Evolutionary conservation across 1,140 invertebrate species (phyloP).

Genomic region (Chironomus striatipennis): DNA sequence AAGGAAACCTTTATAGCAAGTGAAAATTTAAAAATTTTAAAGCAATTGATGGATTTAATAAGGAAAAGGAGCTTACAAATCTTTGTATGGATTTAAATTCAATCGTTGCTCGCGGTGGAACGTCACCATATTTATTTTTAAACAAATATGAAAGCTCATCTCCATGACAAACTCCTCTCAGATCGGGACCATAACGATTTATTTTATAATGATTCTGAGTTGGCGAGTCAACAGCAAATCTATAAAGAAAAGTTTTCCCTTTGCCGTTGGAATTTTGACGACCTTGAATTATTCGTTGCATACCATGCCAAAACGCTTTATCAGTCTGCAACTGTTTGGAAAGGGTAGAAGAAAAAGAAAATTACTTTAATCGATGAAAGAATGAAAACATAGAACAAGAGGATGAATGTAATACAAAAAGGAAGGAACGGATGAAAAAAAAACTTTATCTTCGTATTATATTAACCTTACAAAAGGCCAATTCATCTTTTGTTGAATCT

Average conservation of each 20-base stretch:
- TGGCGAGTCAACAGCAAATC: constrained; percentile 28
- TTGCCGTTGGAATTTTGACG: background rate
- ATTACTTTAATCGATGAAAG: background rate
- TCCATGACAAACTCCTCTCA: constrained; percentile 46
- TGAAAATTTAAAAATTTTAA: background rate
- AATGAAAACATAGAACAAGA: background rate
- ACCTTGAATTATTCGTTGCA: constrained; percentile 8
- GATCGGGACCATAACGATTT: background rate
- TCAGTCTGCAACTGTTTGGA: background rate
- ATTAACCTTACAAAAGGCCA: constrained; percentile 8
- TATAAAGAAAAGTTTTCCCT: constrained; percentile 1
- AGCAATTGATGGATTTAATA: background rate
- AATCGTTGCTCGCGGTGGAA: constrained; percentile 33
- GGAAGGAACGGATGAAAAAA: background rate
- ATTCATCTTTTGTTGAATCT: background rate
- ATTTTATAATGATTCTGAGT: constrained; percentile 30
- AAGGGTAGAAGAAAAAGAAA: background rate
- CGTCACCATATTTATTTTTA: constrained; percentile 40
- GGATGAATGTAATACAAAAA: background rate
- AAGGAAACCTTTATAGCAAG: constrained; percentile 33
- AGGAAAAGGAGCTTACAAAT: constrained; percentile 37
- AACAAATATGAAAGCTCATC: constrained; percentile 59
- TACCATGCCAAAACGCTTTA: constrained; percentile 12
- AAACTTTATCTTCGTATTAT: background rate
- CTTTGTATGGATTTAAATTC: constrained; percentile 37